These are phyloP conservation scores for Laothoe populi DNA, from an alignment of 2,888 invertebrate genomes.

Conservation along the genomic window DNA sequence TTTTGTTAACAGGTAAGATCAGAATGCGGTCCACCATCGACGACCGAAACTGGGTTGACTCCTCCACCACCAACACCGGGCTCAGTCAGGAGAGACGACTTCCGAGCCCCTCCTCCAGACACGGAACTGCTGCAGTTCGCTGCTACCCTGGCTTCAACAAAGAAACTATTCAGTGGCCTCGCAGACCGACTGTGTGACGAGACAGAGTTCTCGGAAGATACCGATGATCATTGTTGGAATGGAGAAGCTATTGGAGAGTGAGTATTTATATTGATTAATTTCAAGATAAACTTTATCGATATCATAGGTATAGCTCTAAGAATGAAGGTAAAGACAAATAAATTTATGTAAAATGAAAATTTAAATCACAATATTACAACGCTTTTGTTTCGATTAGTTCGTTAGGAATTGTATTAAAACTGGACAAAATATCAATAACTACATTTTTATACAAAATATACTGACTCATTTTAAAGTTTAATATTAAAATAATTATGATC, in stretches of 20 bases:
- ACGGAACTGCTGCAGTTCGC: slow-evolving; percentile 87
- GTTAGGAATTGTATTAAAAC: too few relatives aligned
- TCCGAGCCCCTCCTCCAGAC: slow-evolving; percentile 86
- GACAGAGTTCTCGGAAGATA: slow-evolving; percentile 86
- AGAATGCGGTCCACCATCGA: slow-evolving; percentile 73
- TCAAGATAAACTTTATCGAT: neutral
- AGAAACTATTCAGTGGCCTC: slow-evolving; percentile 92
- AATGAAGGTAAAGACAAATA: too few relatives aligned
- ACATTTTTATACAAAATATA: too few relatives aligned
- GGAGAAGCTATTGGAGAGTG: slow-evolving; percentile 91
- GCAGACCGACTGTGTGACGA: slow-evolving; percentile 92
- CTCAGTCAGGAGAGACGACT: slow-evolving; percentile 63
- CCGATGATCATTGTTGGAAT: slow-evolving; percentile 92
- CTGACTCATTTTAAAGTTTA: too few relatives aligned
- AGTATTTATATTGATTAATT: slow-evolving; percentile 64
- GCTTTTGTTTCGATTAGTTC: too few relatives aligned
- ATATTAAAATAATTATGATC: too few relatives aligned
- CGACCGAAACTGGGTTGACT: slow-evolving; percentile 53
- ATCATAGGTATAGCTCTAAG: too few relatives aligned
- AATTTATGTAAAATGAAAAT: too few relatives aligned
- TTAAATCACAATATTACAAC: too few relatives aligned
- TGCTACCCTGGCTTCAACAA: slow-evolving; percentile 88
- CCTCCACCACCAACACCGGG: slow-evolving; percentile 56
- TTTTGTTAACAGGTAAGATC: slow-evolving; percentile 62
- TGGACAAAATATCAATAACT: too few relatives aligned